Conservation (phyloP, 2,888 invertebrate species). For the Apotomis betuletana region DNA sequence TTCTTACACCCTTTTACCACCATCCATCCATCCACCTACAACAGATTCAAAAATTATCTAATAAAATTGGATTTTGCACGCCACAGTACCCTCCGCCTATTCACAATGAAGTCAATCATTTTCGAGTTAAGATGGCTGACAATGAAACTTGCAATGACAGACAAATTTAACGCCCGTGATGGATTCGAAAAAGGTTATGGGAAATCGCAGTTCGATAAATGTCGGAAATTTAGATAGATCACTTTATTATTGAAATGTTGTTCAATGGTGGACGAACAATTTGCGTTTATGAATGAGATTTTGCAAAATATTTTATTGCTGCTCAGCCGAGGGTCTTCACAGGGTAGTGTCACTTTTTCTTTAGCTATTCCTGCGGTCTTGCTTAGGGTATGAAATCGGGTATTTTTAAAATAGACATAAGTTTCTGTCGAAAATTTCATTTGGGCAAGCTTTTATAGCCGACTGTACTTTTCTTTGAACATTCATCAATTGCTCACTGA, state of each 20-base stretch:
- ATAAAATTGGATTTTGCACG: constrained; percentile 70
- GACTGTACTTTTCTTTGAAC: no score
- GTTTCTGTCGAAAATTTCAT: no score
- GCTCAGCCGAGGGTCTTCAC: no score
- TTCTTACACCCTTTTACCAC: constrained; percentile 47
- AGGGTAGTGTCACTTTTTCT: no score
- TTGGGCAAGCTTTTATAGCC: no score
- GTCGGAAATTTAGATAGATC: constrained; percentile 37
- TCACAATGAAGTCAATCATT: constrained; percentile 70
- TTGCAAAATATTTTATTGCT: no score
- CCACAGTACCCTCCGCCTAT: constrained; percentile 54
- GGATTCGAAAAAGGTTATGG: constrained; percentile 57
- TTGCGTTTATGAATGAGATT: no score
- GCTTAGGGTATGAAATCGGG: no score
- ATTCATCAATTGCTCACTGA: no score
- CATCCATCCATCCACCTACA: constrained; percentile 54
- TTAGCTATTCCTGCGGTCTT: no score
- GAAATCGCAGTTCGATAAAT: constrained; percentile 33
- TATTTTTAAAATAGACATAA: no score
- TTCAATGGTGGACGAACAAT: not conserved
- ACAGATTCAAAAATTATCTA: constrained; percentile 61
- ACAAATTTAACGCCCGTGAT: constrained; percentile 73
- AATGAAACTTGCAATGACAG: constrained; percentile 50
- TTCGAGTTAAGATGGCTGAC: constrained; percentile 54
- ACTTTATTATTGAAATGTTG: constrained; percentile 26